Evolutionary conservation across 2,888 invertebrate genomes (phyloP), one percentile per base, ranked within the genome.

Genomic region (Drosophila falleni): DNA sequence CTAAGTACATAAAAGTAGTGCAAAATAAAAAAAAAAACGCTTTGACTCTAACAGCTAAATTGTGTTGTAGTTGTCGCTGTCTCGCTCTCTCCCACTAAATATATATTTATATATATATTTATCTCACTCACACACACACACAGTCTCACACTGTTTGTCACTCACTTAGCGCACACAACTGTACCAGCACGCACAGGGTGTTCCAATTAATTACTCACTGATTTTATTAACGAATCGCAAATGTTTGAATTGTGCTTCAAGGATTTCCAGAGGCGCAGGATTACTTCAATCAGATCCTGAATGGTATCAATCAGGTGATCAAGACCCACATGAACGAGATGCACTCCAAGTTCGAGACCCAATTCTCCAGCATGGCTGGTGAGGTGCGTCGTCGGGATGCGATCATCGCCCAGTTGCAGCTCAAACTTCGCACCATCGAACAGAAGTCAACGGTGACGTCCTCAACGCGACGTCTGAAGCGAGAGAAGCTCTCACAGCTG

Each of bases 321-420:
- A 96, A 96, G 92, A 94, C 94, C 23, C 96, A 96, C 91, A 93
- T 96, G 72, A 95, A 95, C 80, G 95, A 96, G 65, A 94, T 96
- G 78, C 95, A 96, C 91, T 94, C 94, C 59, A 95, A 95, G 91
- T 96, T 95, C 92, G 95, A 95, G 89, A 94, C 94, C 79, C 94
- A 96, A 65, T 96, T 97, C 90, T 94, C 95, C 67, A 95, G 94
- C 74, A 93, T 97, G 91, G 96, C 97, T 92, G 94, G 95, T 71
- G 97, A 97, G 93, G 95, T 97, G n/a, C 94, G 95, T 35, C 95
- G 95, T 86, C 94, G 97, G 39, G 97, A 97, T 90, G 96, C 96
- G 89, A 95, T 97, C 68, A 97, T 97, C 83, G 94, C 94, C 56
- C 95, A 96, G 90, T 94, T 97, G 42, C 96, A 96, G 94, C 94